Percentiles rank a stretch among this genome's conserved stretches.
Evolutionary conservation across 2,888 invertebrate genomes (phyloP).

Genomic region (Andrena minutula): DNA sequence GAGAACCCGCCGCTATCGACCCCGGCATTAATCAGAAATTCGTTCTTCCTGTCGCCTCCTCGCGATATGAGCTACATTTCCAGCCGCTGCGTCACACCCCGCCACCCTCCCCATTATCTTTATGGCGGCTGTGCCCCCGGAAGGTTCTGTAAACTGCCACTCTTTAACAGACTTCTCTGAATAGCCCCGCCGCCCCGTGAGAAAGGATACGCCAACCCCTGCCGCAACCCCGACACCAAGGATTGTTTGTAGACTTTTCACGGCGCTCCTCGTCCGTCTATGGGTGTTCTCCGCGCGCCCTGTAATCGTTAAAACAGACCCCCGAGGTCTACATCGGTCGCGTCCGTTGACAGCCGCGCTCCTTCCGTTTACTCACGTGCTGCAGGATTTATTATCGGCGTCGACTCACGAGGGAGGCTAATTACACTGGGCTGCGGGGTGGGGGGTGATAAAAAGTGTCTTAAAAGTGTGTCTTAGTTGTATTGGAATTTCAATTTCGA

Average conservation of each 20-base stretch:
- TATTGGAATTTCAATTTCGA: no score
- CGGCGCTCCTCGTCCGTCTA: constrained; percentile 24
- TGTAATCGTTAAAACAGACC: constrained; percentile 67
- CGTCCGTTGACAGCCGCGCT: constrained; percentile 66
- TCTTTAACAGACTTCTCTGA: constrained; percentile 1
- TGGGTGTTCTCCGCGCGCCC: constrained; percentile 30
- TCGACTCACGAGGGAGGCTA: constrained; percentile 42
- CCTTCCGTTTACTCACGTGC: constrained; percentile 73
- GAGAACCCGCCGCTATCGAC: constrained; percentile 41
- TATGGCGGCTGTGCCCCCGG: constrained; percentile 34
- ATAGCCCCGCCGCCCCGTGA: not conserved
- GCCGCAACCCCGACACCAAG: not conserved
- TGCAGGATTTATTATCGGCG: constrained; percentile 70
- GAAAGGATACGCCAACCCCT: not conserved
- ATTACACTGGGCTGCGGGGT: constrained; percentile 52
- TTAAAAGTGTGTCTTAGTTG: no score
- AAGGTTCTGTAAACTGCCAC: constrained; percentile 52
- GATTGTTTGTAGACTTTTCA: constrained; percentile 63
- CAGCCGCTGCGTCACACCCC: constrained; percentile 45
- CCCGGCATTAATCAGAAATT: constrained; percentile 62
- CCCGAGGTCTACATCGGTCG: constrained; percentile 49
- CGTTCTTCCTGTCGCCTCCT: constrained; percentile 13
- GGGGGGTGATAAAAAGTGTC: not conserved
- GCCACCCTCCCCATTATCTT: constrained; percentile 62
- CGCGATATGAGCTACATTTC: constrained; percentile 42